phyloP scores from a whole-genome alignment of 1,140 invertebrate species.

The Diploscapter pachys region DNA sequence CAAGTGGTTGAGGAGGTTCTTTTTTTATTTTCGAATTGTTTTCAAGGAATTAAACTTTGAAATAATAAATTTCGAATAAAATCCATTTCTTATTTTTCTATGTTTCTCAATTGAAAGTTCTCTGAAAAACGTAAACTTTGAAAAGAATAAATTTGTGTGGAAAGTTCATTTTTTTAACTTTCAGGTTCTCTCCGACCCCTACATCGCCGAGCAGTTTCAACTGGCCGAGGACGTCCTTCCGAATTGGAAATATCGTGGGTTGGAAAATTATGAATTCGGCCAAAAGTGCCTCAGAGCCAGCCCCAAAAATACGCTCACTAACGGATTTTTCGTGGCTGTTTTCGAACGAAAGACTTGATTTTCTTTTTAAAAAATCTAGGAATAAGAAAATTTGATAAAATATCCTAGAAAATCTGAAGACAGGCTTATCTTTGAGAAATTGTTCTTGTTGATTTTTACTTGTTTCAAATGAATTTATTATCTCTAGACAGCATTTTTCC shows the following conservation, averaged over 20 bases:
- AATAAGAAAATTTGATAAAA: too few relatives aligned
- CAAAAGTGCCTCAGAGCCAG: conserved; percentile 73
- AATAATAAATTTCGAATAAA: too few relatives aligned
- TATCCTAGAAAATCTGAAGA: too few relatives aligned
- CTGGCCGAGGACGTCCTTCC: conserved; percentile 46
- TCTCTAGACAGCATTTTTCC: too few relatives aligned
- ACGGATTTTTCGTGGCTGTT: conserved; percentile 89
- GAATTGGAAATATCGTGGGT: conserved; percentile 54
- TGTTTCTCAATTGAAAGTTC: background rate
- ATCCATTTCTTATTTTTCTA: too few relatives aligned
- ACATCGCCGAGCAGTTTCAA: conserved; percentile 19
- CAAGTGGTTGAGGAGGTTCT: conserved; percentile 70
- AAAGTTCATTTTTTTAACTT: background rate
- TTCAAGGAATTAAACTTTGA: too few relatives aligned
- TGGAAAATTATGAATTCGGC: conserved; percentile 61
- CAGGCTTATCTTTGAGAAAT: too few relatives aligned
- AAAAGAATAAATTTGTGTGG: background rate
- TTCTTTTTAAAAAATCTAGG: too few relatives aligned
- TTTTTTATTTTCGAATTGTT: too few relatives aligned
- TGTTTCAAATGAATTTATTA: too few relatives aligned
- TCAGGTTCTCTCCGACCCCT: conserved; percentile 28
- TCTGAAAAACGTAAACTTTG: background rate
- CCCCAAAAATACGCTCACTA: conserved; percentile 74
- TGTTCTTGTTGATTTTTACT: too few relatives aligned
- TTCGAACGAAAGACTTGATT: conserved; percentile 66